phyloP scores from a whole-genome alignment of 2,113 vertebrate species.

The Eleginops maclovinus region DNA sequence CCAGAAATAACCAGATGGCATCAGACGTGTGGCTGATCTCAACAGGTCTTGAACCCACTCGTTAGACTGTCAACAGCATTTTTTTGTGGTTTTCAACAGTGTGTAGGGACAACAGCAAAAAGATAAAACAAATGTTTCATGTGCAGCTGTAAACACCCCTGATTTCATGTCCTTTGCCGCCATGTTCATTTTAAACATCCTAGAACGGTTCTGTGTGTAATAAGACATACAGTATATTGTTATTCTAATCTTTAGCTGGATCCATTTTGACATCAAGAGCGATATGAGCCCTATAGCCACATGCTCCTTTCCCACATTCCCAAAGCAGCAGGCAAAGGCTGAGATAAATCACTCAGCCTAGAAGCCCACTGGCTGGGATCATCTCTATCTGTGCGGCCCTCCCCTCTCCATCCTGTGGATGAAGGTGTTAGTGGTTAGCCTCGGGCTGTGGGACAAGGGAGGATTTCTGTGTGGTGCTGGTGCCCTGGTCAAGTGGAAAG shows the following conservation, averaged over 20 bases:
- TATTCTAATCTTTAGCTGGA: constrained; percentile 39
- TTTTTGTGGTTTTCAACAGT: constrained; percentile 33
- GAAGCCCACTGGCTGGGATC: constrained; percentile 66
- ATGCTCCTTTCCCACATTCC: constrained; percentile 52
- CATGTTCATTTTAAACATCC: neutral
- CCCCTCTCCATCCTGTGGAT: constrained; percentile 37
- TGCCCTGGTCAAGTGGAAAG: constrained; percentile 64
- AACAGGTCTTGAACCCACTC: constrained; percentile 45
- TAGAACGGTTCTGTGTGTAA: neutral
- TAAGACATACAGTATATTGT: constrained; percentile 18
- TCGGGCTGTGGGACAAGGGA: constrained; percentile 52
- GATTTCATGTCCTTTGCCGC: neutral
- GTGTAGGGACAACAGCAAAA: constrained; percentile 13
- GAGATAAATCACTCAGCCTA: constrained; percentile 70
- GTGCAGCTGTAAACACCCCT: constrained; percentile 34
- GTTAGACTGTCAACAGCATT: constrained; percentile 43
- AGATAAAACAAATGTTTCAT: constrained; percentile 29
- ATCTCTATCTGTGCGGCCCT: constrained; percentile 44
- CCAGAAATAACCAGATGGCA: constrained; percentile 21
- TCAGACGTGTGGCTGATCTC: constrained; percentile 48
- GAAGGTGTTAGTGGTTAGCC: constrained; percentile 62
- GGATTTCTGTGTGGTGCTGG: constrained; percentile 54
- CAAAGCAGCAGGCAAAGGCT: constrained; percentile 63
- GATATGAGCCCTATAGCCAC: constrained; percentile 35
- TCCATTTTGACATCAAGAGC: constrained; percentile 39